Evolutionary conservation across 2,797 vertebrate species (phyloP), one percentile per base, ranked within the genome.

Genomic region (Chaetophractus vellerosus): DNA sequence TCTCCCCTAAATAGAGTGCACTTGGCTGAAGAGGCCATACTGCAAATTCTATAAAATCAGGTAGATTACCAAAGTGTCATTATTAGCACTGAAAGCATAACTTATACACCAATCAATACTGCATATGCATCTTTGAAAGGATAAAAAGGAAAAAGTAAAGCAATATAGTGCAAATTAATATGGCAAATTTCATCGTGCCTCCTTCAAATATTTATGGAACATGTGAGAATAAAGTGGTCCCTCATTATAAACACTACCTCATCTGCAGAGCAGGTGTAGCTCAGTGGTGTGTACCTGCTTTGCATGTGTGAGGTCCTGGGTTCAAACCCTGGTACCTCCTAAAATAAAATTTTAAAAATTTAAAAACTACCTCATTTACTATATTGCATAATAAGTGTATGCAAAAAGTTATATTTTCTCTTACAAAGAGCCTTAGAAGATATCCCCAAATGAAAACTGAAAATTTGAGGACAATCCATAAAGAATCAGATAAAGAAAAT

Each of bases 121-220:
- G 19, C 16, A 71, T 66, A 15, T 85, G 9, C 41, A 85, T 59
- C 45, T 94, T 94, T 76, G 45, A 85, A 93, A 89, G 33, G 24
- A 24, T 23, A 80, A 75, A 87, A 94, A 86, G 23, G 24, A 85
- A 72, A 88, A 91, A 33, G 3, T 64, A 75, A 86, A 92, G 26
- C 19, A 19, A 36, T 36, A 75, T 36, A 59, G 31, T 50, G 0
- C 16, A 59, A 88, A 82, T 63, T 76, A 90, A 81, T 15, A 33
- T 16, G 9, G 18, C 9, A 82, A 61, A 18, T 45, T 88, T 80
- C 79, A 72, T 85, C 26, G 88, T 66, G 41, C 4, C 89, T 82
- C 50, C 33, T 92, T 92, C 23, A 92, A 89, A 87, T 50, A 68
- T 75, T 93, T 64, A 59, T 33, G 79, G 48, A 75, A 96, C 82